Evolutionary conservation across 2,113 vertebrate genomes (phyloP), one percentile per base, ranked within the genome.

Genomic region (Gobiocypris rarus): DNA sequence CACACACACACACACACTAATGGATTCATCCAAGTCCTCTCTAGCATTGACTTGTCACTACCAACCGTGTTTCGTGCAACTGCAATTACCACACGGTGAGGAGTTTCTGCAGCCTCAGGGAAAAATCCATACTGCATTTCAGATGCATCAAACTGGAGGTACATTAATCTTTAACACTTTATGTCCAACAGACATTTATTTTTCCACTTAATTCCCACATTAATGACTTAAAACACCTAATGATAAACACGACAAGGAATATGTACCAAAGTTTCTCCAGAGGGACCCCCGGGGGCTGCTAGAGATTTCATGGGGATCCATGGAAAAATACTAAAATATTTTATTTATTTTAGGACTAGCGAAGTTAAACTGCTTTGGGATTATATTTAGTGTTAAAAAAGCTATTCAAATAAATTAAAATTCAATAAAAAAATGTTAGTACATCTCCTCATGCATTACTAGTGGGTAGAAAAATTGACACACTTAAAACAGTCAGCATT

Each of bases 1-100:
- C 34, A 38, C 54, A 61, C 28, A 73, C 58, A 76, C 26, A 22
- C 70, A 48, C 83, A 58, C 38, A 15, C 9, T 58, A 61, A 84
- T 80, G 48, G 81, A 82, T 71, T 84, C 56, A 82, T 82, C 78
- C 13, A 45, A 58, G 78, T 81, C 22, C 59, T 83, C 22, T 14
- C 54, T 69, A 22, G 38, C 52, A 58, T 24, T 84, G 87, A 81
- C 77, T 79, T 84, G 87, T 76, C 84, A 26, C 77, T 34, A 48
- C 50, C 31, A 56, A 69, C n/a, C 79, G 78, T 81, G 54, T 86
- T 75, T 81, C 26, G 2, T 10, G 58, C 31, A 63, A 80, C 58
- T 84, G 79, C 80, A 84, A 79, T 82, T 86, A 84, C 87, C 26
- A 45, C 45, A 48, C 26, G 28, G 19, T 75, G 67, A 73, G 83